Evolutionary conservation across 2,113 vertebrate genomes (phyloP).

Genomic region (Eurystomus gularis): DNA sequence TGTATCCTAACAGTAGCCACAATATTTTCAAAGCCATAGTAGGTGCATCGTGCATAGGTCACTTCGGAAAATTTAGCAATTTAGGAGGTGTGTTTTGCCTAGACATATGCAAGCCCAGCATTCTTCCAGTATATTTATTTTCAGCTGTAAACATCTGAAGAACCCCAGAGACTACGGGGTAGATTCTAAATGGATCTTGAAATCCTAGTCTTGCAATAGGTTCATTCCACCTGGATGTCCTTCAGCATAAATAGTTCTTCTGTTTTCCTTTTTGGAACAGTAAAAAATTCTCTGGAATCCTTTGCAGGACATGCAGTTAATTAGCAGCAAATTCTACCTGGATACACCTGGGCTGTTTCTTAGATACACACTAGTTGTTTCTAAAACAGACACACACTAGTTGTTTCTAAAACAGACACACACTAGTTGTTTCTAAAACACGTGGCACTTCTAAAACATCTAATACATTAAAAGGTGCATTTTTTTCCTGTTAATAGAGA

Average conservation of each 20-base stretch:
- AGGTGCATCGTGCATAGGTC: background rate
- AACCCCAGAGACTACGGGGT: background rate
- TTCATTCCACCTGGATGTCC: background rate
- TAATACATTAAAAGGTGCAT: background rate
- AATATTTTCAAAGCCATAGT: background rate
- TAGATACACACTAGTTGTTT: background rate
- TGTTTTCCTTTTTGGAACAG: background rate
- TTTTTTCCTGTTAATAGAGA: background rate
- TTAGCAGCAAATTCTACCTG: background rate
- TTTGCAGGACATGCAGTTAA: background rate
- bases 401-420: too few species aligned
- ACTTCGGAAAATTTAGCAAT: background rate
- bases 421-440: background rate
- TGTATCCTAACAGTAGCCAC: background rate
- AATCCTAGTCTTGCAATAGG: background rate
- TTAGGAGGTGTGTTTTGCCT: background rate
- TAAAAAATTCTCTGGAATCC: background rate
- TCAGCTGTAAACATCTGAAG: background rate
- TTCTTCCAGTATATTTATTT: background rate
- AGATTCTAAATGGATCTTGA: background rate
- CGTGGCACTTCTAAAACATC: background rate
- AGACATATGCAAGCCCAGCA: background rate
- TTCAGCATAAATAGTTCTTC: background rate
- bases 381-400: background rate
- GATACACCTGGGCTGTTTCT: background rate